These are phyloP conservation scores for Plecotus auritus DNA, from an alignment of 2,113 vertebrate genomes.

Conservation along the genomic window DNA sequence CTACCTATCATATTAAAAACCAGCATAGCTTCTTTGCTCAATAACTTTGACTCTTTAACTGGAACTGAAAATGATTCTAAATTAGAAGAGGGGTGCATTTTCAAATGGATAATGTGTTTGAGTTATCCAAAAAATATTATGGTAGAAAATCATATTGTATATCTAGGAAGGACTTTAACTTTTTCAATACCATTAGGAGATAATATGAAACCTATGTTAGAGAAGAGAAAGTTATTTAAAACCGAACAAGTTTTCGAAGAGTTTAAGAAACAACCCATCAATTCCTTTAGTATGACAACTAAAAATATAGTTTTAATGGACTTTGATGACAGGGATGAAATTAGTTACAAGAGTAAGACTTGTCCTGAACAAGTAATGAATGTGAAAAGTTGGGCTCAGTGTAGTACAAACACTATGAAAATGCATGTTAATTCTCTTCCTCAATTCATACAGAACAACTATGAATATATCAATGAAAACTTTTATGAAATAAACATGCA, in stretches of 20 bases:
- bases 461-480: not conserved
- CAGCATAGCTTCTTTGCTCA: slow-evolving; percentile 34
- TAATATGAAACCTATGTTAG: slow-evolving; percentile 28
- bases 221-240: slow-evolving; percentile 50
- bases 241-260: not conserved
- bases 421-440: not conserved
- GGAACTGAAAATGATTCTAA: not conserved
- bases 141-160: slow-evolving; percentile 33
- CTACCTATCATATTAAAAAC: slow-evolving; percentile 32
- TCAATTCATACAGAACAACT: slow-evolving; percentile 8
- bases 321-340: slow-evolving; percentile 65
- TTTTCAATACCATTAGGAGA: slow-evolving; percentile 12
- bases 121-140: not conserved
- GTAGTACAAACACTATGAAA: not conserved
- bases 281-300: not conserved
- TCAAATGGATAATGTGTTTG: slow-evolving; percentile 20
- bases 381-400: slow-evolving; percentile 15
- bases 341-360: slow-evolving; percentile 42
- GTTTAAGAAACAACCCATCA: not conserved
- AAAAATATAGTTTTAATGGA: slow-evolving; percentile 58
- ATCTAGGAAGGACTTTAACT: not conserved
- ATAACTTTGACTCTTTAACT: not conserved
- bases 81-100: not conserved
- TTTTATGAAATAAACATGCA: not conserved
- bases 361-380: not conserved